Conservation (phyloP, 2,888 invertebrate species). For the Trilocha varians region DNA sequence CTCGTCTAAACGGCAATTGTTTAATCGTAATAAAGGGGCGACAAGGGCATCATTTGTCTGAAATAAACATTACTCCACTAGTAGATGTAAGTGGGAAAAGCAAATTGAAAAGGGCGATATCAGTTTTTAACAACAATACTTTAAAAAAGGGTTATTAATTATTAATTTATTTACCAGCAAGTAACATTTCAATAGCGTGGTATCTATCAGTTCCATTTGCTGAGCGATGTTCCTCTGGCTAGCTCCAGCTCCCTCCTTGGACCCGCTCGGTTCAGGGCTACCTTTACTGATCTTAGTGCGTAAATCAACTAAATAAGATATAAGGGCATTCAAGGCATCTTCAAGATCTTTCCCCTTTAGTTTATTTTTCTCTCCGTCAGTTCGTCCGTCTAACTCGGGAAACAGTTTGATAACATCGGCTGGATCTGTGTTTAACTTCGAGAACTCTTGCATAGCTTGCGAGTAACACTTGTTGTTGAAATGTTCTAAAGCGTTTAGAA, state of each 20-base stretch:
- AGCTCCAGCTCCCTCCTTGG: slow-evolving; percentile 22
- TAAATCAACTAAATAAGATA: slow-evolving; percentile 90
- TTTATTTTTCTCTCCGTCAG: slow-evolving; percentile 36
- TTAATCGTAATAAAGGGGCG: slow-evolving; percentile 89
- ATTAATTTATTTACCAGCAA: slow-evolving; percentile 79
- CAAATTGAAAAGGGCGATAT: no score
- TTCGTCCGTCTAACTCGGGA: slow-evolving; percentile 84
- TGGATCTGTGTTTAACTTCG: slow-evolving; percentile 92
- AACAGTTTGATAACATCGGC: slow-evolving; percentile 95
- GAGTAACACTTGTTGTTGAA: slow-evolving; percentile 91
- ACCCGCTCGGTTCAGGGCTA: slow-evolving; percentile 26
- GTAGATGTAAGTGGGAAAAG: no score
- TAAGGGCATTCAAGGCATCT: slow-evolving; percentile 89
- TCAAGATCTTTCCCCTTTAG: slow-evolving; percentile 89
- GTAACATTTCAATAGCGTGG: slow-evolving; percentile 97
- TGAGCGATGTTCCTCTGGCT: slow-evolving; percentile 46
- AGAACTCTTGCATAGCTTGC: slow-evolving; percentile 93
- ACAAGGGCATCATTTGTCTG: slow-evolving; percentile 96
- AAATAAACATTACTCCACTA: no score
- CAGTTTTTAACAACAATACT: no score
- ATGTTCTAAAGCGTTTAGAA: slow-evolving; percentile 90
- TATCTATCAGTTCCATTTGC: slow-evolving; percentile 92
- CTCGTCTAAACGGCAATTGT: slow-evolving; percentile 95
- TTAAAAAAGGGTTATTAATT: no score
- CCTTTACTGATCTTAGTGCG: slow-evolving; percentile 69